These are phyloP conservation scores for Argopecten irradians DNA, from an alignment of 1,140 invertebrate species.

Conservation along the genomic window DNA sequence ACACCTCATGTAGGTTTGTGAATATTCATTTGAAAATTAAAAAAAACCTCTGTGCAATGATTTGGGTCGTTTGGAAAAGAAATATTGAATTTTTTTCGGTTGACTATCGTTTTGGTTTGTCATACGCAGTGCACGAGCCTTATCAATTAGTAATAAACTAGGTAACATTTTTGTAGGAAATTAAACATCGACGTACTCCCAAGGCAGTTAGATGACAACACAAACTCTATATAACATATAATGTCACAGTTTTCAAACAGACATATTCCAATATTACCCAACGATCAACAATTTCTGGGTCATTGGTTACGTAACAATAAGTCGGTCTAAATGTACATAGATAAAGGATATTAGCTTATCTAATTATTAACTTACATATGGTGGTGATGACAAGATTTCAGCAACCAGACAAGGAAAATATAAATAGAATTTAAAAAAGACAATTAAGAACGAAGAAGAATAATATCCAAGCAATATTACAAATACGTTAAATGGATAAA, in stretches of 20 bases:
- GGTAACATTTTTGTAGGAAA: neutral
- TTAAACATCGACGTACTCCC: neutral
- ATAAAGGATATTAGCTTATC: too few relatives aligned
- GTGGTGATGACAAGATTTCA: too few relatives aligned
- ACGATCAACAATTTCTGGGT: neutral
- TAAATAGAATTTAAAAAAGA: too few relatives aligned
- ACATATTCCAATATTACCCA: neutral
- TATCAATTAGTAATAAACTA: neutral
- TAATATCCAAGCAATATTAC: too few relatives aligned
- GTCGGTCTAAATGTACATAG: too few relatives aligned
- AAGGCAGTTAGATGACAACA: neutral
- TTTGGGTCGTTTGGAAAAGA: neutral
- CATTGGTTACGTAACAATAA: too few relatives aligned
- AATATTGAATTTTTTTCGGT: neutral
- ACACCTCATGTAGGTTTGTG: neutral
- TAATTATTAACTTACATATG: too few relatives aligned
- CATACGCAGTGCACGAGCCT: neutral
- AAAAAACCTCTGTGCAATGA: neutral
- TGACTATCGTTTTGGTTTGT: neutral
- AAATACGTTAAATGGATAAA: too few relatives aligned
- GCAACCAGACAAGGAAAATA: too few relatives aligned
- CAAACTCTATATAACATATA: neutral
- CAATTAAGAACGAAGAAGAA: too few relatives aligned
- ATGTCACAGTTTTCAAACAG: neutral
- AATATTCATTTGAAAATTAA: neutral